phyloP scores from a whole-genome alignment of 1,140 invertebrate species.

The Caerostris darwini region DNA sequence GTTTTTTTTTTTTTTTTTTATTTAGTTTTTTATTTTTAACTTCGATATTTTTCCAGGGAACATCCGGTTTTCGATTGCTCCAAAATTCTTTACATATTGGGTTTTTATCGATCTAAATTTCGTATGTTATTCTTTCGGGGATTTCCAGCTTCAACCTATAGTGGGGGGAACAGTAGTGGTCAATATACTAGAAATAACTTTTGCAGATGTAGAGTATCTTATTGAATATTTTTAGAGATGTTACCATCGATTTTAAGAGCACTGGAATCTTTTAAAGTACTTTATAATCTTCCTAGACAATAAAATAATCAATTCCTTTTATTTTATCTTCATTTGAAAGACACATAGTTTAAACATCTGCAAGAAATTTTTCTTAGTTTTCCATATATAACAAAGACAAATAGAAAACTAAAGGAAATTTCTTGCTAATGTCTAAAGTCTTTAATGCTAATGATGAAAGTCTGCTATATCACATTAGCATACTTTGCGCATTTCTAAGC shows the following conservation, averaged over 20 bases:
- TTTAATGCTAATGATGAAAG: no score
- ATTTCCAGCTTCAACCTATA: not conserved
- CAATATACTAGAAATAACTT: constrained; percentile 24
- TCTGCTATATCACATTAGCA: no score
- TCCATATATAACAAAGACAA: no score
- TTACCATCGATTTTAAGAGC: not conserved
- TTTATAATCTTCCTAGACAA: not conserved
- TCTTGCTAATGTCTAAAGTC: no score
- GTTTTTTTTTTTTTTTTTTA: no score
- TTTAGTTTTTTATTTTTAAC: no score
- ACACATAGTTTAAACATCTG: not conserved
- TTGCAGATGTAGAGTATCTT: not conserved
- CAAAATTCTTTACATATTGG: constrained; percentile 33
- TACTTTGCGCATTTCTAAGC: no score
- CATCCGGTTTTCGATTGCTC: constrained; percentile 9
- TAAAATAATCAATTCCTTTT: not conserved
- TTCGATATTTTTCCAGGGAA: constrained; percentile 20
- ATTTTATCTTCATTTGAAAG: not conserved
- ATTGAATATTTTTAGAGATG: not conserved
- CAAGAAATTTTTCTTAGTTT: no score
- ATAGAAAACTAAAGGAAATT: no score
- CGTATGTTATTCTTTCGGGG: not conserved
- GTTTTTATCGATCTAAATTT: constrained; percentile 27
- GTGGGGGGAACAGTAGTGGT: not conserved
- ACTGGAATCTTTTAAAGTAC: no score